phyloP scores from a whole-genome alignment of 2,888 invertebrate genomes.

The Cotesia congregata region DNA sequence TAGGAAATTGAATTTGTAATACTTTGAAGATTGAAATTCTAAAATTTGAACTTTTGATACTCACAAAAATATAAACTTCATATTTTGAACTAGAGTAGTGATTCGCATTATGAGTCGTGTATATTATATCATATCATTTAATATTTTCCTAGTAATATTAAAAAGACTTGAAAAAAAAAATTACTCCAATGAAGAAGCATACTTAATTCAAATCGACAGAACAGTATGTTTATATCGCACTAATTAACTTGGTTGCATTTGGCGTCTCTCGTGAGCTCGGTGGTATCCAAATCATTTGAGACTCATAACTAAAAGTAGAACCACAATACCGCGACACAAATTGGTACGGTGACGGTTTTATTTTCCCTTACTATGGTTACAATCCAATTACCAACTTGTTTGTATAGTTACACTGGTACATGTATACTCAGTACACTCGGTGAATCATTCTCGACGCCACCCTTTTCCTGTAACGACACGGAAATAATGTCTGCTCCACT shows the following conservation, averaged over 20 bases:
- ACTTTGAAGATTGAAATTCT: too few species aligned
- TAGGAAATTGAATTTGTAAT: too few species aligned
- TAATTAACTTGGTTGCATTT: conserved; percentile 8
- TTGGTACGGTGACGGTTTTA: conserved; percentile 19
- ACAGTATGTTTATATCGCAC: not conserved
- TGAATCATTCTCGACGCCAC: conserved; percentile 17
- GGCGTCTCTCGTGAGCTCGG: not conserved
- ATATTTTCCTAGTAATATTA: too few species aligned
- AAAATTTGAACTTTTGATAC: too few species aligned
- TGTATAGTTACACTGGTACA: not conserved
- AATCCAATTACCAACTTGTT: conserved; percentile 21
- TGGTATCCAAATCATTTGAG: conserved; percentile 9
- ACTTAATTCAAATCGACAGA: too few species aligned
- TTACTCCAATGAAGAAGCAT: too few species aligned
- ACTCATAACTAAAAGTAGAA: conserved; percentile 20
- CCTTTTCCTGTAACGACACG: conserved; percentile 15
- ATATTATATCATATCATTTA: too few species aligned
- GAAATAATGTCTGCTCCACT: not conserved
- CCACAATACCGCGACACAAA: conserved; percentile 17
- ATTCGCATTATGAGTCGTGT: too few species aligned
- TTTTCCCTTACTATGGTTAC: conserved; percentile 19
- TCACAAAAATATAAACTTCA: too few species aligned
- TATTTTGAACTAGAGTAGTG: too few species aligned
- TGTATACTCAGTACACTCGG: not conserved
- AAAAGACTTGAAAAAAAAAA: too few species aligned